Evolutionary conservation across 2,797 vertebrate species (phyloP).

Genomic region (Sparus aurata): DNA sequence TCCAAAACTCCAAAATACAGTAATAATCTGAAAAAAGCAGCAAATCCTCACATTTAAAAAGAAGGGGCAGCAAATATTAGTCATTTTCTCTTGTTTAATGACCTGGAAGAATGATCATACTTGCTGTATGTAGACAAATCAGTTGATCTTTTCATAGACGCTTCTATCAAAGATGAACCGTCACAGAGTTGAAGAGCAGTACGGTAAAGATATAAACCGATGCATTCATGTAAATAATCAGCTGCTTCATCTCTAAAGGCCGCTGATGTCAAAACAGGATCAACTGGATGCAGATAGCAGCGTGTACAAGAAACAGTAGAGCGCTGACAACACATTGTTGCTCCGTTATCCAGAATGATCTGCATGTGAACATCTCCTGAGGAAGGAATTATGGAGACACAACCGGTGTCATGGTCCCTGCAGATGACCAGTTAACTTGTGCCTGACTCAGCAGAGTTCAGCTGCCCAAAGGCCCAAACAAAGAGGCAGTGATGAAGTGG

Average conservation of each 20-base stretch:
- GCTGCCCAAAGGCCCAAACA: constrained; percentile 51
- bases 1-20: not conserved
- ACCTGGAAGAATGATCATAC: not conserved
- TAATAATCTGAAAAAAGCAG: too few species aligned
- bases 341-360: not conserved
- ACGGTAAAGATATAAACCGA: not conserved
- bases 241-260: not conserved
- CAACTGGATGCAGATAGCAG: constrained; percentile 10
- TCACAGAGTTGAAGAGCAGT: not conserved
- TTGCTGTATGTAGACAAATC: not conserved
- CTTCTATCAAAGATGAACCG: not conserved
- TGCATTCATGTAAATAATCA: not conserved
- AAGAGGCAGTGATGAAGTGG: constrained; percentile 66
- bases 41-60: not conserved
- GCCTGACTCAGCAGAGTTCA: constrained; percentile 58
- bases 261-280: constrained; percentile 7
- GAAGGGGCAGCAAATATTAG: not conserved
- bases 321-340: not conserved
- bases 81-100: not conserved
- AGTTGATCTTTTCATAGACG: not conserved
- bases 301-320: constrained; percentile 1
- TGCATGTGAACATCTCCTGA: constrained; percentile 1
- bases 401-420: constrained; percentile 20
- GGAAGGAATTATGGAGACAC: constrained; percentile 18
- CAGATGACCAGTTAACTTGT: constrained; percentile 45